phyloP scores from a whole-genome alignment of 1,140 invertebrate genomes.

The Zaprionus kolodkinae region DNA sequence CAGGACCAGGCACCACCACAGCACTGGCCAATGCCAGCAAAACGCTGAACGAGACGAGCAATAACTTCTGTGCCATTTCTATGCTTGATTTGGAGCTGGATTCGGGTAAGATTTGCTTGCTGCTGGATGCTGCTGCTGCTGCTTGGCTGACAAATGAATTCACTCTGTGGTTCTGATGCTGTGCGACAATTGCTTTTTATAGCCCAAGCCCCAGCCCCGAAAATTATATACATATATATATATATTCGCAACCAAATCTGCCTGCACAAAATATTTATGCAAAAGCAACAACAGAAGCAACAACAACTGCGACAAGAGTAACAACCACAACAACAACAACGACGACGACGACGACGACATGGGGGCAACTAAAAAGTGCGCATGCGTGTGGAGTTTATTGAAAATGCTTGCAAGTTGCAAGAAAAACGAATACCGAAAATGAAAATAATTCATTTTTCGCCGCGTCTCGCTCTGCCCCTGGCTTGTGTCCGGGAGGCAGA shows the following conservation, averaged over 20 bases:
- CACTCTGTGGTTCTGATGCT: constrained; percentile 79
- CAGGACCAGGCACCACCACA: constrained; percentile 75
- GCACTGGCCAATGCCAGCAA: constrained; percentile 67
- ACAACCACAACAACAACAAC: constrained; percentile 3
- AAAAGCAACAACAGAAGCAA: constrained; percentile 61
- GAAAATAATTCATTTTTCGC: constrained; percentile 83
- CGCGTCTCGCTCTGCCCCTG: constrained; percentile 51
- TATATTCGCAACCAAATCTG: constrained; percentile 56
- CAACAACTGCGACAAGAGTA: constrained; percentile 23
- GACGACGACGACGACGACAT: constrained; percentile 30
- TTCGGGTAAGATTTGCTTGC: constrained; percentile 27
- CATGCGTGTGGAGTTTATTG: constrained; percentile 64
- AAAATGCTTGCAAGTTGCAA: constrained; percentile 56
- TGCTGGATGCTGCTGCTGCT: too few relatives aligned
- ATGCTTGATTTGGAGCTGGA: constrained; percentile 19
- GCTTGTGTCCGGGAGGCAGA: constrained; percentile 26
- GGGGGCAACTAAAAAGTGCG: constrained; percentile 72
- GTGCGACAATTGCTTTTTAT: constrained; percentile 82
- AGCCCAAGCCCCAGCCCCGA: constrained; percentile 64
- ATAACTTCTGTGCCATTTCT: constrained; percentile 75
- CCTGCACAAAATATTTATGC: constrained; percentile 79
- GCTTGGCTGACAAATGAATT: constrained; percentile 80
- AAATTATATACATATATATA: constrained; percentile 46
- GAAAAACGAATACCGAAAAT: constrained; percentile 45
- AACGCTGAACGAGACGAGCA: constrained; percentile 67